Base-by-base conservation (phyloP, 2,888 invertebrate genomes). In the Lasioglossum malachurum region DNA sequence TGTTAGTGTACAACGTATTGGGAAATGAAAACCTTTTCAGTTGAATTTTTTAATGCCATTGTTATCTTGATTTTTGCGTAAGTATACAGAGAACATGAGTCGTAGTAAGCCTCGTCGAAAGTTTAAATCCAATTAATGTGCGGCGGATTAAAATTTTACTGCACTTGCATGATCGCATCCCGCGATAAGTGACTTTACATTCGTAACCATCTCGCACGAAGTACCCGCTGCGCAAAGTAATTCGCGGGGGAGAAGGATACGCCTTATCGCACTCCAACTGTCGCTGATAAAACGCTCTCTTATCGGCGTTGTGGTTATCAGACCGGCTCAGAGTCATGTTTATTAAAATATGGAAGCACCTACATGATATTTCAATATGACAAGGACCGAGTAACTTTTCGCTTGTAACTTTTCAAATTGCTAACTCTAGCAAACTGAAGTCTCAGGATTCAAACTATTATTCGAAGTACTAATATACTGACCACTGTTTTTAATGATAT, bases 251-350 rank as follows among this genome's bases (percentile, higher is more conserved):
- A 23, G 46, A 19, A 71, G 2, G 27, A 82, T 41, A 75, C 60
- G 67, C 38, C 49, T 89, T 86, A 82, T 72, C 75, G 49, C 8
- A n/a, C 53, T 78, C 16, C 23, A 14, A 72, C 16, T 53, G 78
- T 74, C 46, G 10, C 27, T 53, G 78, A 31, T 64, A 53, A 74
- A 49, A 72, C 64, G 73, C 71, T 82, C 38, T 8, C 53, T 83
- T 77, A 76, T 77, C 69, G 71, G 53, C 35, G 74, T 12, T 41
- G 74, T n/a, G 31, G 35, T 12, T 31, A 64, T 14, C n/a, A 46
- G 73, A 27, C 64, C 19, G 64, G 67, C 69, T 23, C 38, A 4
- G 23, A 38, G 69, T 38, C 12, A 23, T 38, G 38, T 23, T 35
- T 38, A 38, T 38, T 69, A 38, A 69, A 35, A 69, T 69, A 23